Evolutionary conservation across 2,113 vertebrate species (phyloP).

Genomic region (Reinhardtius hippoglossoides): DNA sequence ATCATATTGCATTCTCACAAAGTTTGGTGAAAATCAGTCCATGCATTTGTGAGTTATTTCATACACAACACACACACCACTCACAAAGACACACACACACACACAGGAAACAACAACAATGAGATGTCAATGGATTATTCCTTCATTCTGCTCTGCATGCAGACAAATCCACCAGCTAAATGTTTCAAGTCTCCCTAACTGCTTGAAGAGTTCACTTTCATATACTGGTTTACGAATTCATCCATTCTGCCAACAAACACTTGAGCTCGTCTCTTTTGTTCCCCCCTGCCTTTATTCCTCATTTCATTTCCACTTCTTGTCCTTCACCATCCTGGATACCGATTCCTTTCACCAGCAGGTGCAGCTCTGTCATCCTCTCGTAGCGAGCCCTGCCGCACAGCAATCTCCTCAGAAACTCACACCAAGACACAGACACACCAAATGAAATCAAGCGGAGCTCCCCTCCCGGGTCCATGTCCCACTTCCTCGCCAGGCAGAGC

Average conservation of each 20-base stretch:
- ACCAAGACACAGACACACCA: slow-evolving; percentile 34
- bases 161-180: neutral
- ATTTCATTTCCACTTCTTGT: slow-evolving; percentile 13
- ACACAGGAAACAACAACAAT: neutral
- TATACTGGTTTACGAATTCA: neutral
- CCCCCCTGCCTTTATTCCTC: neutral
- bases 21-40: too few relatives aligned
- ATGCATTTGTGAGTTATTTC: neutral
- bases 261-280: slow-evolving; percentile 10
- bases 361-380: slow-evolving; percentile 1
- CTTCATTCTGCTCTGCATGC: neutral
- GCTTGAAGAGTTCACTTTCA: neutral
- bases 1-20: too few relatives aligned
- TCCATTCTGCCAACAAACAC: slow-evolving; percentile 9
- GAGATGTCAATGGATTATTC: neutral
- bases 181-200: neutral
- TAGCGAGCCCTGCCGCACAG: neutral
- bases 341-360: slow-evolving; percentile 31
- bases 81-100: neutral
- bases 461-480: slow-evolving; percentile 55
- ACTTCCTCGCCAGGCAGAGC: slow-evolving; percentile 46
- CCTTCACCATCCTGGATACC: slow-evolving; percentile 10
- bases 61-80: neutral
- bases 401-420: slow-evolving; percentile 16
- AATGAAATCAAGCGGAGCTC: slow-evolving; percentile 46